Percentiles rank a stretch among this genome's conserved stretches.
These are phyloP conservation scores for Gymnogyps californianus DNA, from an alignment of 2,113 vertebrate species.

Conservation along the genomic window DNA sequence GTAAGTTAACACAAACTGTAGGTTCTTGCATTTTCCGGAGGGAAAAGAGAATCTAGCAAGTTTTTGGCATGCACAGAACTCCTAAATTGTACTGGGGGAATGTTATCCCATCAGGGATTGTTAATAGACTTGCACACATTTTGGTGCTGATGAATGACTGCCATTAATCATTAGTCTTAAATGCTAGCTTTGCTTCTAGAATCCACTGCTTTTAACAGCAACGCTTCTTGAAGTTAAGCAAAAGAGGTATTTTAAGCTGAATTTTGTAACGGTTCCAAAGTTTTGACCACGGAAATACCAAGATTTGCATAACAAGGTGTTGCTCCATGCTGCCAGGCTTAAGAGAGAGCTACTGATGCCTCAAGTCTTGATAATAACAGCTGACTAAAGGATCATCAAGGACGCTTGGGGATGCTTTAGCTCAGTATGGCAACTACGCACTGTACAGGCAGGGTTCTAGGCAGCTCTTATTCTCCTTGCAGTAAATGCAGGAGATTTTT, in stretches of 20 bases:
- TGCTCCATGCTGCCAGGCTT: background rate
- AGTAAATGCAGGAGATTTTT: background rate
- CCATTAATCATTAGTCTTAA: background rate
- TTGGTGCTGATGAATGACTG: background rate
- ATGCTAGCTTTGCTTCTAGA: background rate
- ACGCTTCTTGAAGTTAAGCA: background rate
- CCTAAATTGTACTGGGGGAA: background rate
- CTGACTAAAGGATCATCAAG: background rate
- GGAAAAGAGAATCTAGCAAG: background rate
- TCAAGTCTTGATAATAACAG: background rate
- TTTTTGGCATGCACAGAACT: background rate
- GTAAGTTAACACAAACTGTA: background rate
- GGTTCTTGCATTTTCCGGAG: background rate
- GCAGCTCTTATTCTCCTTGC: background rate
- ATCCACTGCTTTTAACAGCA: background rate
- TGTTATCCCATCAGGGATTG: background rate
- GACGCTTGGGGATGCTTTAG: background rate
- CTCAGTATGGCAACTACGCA: background rate
- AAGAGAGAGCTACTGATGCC: background rate
- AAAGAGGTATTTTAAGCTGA: background rate
- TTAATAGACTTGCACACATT: background rate
- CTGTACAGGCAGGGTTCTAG: background rate
- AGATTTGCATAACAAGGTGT: background rate
- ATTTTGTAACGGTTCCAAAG: background rate
- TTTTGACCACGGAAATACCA: background rate